A percentile compares a stretch with the other conserved stretches of the same genome.
These are phyloP conservation scores for Pedicia rivosa DNA, from an alignment of 2,888 invertebrate species.

Conservation along the genomic window DNA sequence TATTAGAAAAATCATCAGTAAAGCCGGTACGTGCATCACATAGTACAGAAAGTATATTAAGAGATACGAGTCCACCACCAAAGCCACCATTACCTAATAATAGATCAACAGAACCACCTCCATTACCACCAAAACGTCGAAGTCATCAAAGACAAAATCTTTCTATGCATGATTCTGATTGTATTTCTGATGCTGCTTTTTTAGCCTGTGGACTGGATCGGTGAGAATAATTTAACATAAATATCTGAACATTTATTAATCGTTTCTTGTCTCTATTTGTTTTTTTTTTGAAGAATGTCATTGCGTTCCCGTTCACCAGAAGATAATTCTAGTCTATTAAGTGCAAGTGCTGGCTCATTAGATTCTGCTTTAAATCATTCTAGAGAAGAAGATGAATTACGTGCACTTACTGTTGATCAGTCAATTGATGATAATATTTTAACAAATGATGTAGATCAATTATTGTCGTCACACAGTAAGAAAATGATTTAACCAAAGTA, in stretches of 20 bases:
- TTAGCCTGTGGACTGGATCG: conserved; percentile 48
- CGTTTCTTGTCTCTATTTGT: too few species aligned
- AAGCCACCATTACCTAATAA: conserved; percentile 63
- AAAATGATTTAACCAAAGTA: too few species aligned
- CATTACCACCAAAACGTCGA: conserved; percentile 59
- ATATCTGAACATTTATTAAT: too few species aligned
- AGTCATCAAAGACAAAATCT: conserved; percentile 32
- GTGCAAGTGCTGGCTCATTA: conserved; percentile 61
- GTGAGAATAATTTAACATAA: too few species aligned
- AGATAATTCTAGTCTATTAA: conserved; percentile 48
- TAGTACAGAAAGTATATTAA: conserved; percentile 65
- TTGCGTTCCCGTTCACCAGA: conserved; percentile 59
- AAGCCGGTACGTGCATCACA: conserved; percentile 57
- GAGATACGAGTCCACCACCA: conserved; percentile 61
- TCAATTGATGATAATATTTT: conserved; percentile 18
- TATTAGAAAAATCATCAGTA: conserved; percentile 30
- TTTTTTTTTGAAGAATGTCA: conserved; percentile 34
- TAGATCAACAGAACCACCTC: conserved; percentile 41
- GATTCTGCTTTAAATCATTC: conserved; percentile 81
- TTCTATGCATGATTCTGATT: conserved; percentile 20
- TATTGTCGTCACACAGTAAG: neutral
- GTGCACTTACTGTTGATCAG: conserved; percentile 38
- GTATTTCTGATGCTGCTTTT: conserved; percentile 35
- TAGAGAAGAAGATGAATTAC: conserved; percentile 62
- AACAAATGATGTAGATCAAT: conserved; percentile 22